Percentiles rank a stretch among this genome's conserved stretches.
Evolutionary conservation across 2,113 vertebrate species (phyloP).

Genomic region (Eira barbara): DNA sequence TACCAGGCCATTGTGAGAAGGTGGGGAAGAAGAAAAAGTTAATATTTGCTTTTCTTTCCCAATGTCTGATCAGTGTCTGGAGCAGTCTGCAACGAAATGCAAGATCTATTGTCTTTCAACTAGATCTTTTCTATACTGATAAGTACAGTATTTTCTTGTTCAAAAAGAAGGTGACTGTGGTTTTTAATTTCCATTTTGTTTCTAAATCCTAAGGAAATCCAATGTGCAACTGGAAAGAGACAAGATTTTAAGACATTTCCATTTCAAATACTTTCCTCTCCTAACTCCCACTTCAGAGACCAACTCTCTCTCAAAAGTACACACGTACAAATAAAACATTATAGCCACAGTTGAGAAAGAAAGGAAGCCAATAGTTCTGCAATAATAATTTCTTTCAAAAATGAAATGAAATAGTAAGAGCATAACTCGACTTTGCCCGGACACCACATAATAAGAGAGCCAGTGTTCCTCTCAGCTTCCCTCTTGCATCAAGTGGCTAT

Average conservation of each 20-base stretch:
- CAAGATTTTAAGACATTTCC: slow-evolving; percentile 67
- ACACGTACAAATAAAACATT: slow-evolving; percentile 55
- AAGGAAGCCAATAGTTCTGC: slow-evolving; percentile 54
- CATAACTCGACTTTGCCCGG: neutral
- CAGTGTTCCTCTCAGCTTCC: slow-evolving; percentile 7
- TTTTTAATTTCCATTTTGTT: slow-evolving; percentile 52
- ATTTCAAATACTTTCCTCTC: slow-evolving; percentile 66
- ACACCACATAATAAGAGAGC: neutral
- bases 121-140: neutral
- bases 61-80: slow-evolving; percentile 1
- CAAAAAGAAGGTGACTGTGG: neutral
- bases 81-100: neutral
- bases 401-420: neutral
- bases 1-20: slow-evolving; percentile 33
- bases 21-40: slow-evolving; percentile 31
- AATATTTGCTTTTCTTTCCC: slow-evolving; percentile 49
- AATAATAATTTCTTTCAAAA: slow-evolving; percentile 54
- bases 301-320: slow-evolving; percentile 39
- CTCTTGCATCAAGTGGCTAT: neutral
- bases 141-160: neutral
- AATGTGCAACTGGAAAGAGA: slow-evolving; percentile 56
- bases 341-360: slow-evolving; percentile 44
- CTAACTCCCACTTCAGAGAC: slow-evolving; percentile 68
- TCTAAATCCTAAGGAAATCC: slow-evolving; percentile 24
- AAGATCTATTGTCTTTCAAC: neutral